These are phyloP conservation scores for Conger conger DNA, from an alignment of 2,113 vertebrate species.

Conservation along the genomic window DNA sequence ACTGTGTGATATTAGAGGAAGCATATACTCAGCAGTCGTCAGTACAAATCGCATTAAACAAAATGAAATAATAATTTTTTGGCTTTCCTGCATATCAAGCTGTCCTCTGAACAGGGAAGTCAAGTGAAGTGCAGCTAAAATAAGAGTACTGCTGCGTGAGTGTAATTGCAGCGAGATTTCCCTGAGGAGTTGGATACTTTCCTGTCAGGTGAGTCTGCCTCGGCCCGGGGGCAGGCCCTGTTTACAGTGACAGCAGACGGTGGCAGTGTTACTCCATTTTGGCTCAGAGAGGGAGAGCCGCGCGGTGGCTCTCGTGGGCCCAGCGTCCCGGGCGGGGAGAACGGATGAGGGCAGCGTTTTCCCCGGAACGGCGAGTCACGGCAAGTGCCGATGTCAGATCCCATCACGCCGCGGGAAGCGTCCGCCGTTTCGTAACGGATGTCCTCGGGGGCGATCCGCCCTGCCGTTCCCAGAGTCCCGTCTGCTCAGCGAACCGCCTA, in stretches of 20 bases:
- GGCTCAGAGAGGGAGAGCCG: neutral
- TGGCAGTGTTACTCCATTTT: constrained; percentile 27
- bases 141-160: neutral
- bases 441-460: too few relatives aligned
- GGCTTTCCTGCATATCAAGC: neutral
- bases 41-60: neutral
- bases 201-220: neutral
- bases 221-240: neutral
- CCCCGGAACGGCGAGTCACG: neutral
- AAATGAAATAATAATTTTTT: neutral
- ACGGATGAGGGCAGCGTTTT: neutral
- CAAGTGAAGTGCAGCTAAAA: neutral
- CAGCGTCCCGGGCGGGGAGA: neutral
- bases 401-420: neutral
- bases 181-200: neutral
- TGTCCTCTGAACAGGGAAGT: neutral
- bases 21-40: neutral
- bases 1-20: neutral
- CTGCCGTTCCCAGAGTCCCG: neutral
- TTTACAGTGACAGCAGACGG: constrained; percentile 25
- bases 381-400: neutral
- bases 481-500: neutral
- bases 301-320: neutral
- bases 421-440: neutral
- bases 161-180: neutral